These are phyloP conservation scores for Clarias gariepinus DNA, from an alignment of 2,113 vertebrate species.

Conservation along the genomic window DNA sequence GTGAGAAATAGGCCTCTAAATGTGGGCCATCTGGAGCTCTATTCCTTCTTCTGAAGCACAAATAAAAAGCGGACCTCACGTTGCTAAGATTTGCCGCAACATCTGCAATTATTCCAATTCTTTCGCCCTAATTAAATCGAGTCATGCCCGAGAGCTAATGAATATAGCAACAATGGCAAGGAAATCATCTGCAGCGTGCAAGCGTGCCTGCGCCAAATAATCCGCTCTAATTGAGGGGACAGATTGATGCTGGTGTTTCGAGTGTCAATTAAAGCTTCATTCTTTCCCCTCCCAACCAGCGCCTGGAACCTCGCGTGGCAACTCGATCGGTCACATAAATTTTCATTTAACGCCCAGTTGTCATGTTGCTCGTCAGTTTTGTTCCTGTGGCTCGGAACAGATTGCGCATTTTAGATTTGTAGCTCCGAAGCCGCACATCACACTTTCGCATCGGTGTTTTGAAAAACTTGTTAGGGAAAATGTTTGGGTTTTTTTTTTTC, in stretches of 20 bases:
- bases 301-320: background rate
- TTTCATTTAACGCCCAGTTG: background rate
- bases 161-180: conserved; percentile 35
- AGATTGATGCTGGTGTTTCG: conserved; percentile 32
- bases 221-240: conserved; percentile 42
- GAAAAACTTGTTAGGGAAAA: background rate
- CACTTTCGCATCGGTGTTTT: background rate
- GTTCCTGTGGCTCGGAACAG: no score
- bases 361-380: background rate
- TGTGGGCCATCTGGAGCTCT: conserved; percentile 39
- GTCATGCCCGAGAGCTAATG: conserved; percentile 53
- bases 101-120: conserved; percentile 46
- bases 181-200: conserved; percentile 29
- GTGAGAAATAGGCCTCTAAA: conserved; percentile 19
- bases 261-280: conserved; percentile 45
- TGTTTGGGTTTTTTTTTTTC: conserved; percentile 1
- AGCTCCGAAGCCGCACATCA: background rate
- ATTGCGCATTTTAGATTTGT: background rate
- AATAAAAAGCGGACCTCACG: conserved; percentile 24
- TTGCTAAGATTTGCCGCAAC: conserved; percentile 40
- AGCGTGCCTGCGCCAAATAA: conserved; percentile 11
- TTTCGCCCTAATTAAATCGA: conserved; percentile 55
- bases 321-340: conserved; percentile 12
- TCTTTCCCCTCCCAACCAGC: conserved; percentile 8
- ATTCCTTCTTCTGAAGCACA: conserved; percentile 33